Evolutionary conservation across 2,797 vertebrate species (phyloP).

Genomic region (Dermochelys coriacea): DNA sequence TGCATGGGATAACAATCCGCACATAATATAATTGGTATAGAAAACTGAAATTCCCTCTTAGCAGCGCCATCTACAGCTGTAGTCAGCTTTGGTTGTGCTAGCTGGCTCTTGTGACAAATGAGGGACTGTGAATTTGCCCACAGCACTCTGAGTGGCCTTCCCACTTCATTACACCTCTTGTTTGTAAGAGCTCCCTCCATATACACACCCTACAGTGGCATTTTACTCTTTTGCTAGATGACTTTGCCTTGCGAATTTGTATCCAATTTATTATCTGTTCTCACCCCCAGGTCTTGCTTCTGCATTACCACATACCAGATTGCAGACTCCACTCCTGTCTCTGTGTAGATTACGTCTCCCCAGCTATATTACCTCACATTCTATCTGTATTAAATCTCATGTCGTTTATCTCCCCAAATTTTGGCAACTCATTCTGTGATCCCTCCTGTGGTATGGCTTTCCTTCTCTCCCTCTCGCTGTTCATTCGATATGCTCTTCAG

Average conservation of each 20-base stretch:
- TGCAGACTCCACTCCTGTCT: neutral
- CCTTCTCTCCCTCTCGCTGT: neutral
- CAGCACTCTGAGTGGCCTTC: neutral
- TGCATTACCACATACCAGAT: neutral
- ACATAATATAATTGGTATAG: neutral
- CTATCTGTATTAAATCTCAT: slow-evolving; percentile 14
- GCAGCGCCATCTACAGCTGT: neutral
- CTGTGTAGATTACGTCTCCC: accelerated
- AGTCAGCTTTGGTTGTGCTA: neutral
- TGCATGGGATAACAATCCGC: neutral
- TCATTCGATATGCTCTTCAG: neutral
- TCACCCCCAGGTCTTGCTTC: neutral
- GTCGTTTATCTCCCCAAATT: neutral
- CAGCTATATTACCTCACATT: neutral
- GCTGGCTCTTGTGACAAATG: slow-evolving; percentile 54
- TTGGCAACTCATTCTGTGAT: slow-evolving; percentile 27
- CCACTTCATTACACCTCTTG: accelerated
- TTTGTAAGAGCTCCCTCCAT: neutral
- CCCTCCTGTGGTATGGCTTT: neutral
- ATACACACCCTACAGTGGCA: accelerated
- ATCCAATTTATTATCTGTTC: neutral
- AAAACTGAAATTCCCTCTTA: neutral
- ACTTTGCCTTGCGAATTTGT: neutral
- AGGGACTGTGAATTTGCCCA: neutral
- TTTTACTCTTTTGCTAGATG: accelerated